A percentile compares a stretch with the other conserved stretches of the same genome.
Evolutionary conservation across 1,140 invertebrate genomes (phyloP).

Genomic region (Orussus abietinus): DNA sequence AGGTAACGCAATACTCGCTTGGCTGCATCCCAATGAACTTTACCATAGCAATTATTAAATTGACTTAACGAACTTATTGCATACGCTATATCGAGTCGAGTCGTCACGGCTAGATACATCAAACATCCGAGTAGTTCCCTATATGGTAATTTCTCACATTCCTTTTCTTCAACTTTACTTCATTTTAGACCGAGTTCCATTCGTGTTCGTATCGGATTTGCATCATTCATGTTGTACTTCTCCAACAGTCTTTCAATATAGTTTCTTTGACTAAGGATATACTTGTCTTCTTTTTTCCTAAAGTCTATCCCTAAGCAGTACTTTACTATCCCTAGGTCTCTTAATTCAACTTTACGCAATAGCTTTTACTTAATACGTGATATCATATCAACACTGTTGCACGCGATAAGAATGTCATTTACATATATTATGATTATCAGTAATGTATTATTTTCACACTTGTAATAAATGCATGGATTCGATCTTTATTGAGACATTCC

Average conservation of each 20-base stretch:
- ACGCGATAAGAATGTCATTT: slow-evolving; percentile 10
- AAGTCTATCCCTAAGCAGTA: slow-evolving; percentile 4
- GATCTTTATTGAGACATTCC: too few species aligned
- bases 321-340: too few species aligned
- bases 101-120: slow-evolving; percentile 34
- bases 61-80: slow-evolving; percentile 21
- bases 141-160: slow-evolving; percentile 25
- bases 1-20: slow-evolving; percentile 27
- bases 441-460: background rate
- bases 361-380: too few species aligned
- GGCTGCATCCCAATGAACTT: slow-evolving; percentile 17
- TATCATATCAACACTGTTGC: background rate
- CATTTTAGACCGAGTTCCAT: slow-evolving; percentile 1
- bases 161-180: too few species aligned
- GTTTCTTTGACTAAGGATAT: slow-evolving; percentile 16
- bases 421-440: slow-evolving; percentile 13
- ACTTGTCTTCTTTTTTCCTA: background rate
- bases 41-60: slow-evolving; percentile 13
- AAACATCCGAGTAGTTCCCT: slow-evolving; percentile 37
- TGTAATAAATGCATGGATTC: too few species aligned
- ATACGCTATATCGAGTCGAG: slow-evolving; percentile 38
- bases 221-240: slow-evolving; percentile 21
- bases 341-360: too few species aligned
- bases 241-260: slow-evolving; percentile 22
- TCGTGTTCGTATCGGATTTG: slow-evolving; percentile 21